Percentiles rank a stretch among this genome's conserved stretches.
phyloP scores from a whole-genome alignment of 2,888 invertebrate genomes.

The Drosophila parthenogenetica region DNA sequence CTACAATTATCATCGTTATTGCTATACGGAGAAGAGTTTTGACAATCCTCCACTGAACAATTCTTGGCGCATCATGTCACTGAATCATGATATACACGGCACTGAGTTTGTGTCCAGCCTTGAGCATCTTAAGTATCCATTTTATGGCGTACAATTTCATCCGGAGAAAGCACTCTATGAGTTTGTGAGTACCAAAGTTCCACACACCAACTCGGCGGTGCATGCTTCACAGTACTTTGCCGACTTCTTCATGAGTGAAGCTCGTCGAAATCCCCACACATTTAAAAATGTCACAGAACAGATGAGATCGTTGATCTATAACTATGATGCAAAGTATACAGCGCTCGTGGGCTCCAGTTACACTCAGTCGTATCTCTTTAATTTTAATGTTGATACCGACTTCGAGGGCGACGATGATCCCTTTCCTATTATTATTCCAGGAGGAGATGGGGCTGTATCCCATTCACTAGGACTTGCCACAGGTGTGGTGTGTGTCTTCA shows the following conservation, averaged over 20 bases:
- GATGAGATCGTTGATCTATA: constrained; percentile 89
- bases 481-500: not conserved
- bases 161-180: constrained; percentile 95
- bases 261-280: constrained; percentile 88
- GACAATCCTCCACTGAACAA: constrained; percentile 86
- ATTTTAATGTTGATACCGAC: constrained; percentile 24
- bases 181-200: constrained; percentile 88
- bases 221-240: constrained; percentile 91
- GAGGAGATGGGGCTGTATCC: not conserved
- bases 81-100: constrained; percentile 89
- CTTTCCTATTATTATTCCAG: not conserved
- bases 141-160: constrained; percentile 96
- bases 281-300: constrained; percentile 87
- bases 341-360: constrained; percentile 87
- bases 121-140: constrained; percentile 91
- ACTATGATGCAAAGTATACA: constrained; percentile 89
- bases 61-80: constrained; percentile 90
- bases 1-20: constrained; percentile 90
- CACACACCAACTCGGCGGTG: constrained; percentile 89
- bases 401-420: constrained; percentile 16
- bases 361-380: constrained; percentile 90
- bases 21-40: constrained; percentile 88
- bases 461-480: not conserved
- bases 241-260: constrained; percentile 92
- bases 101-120: constrained; percentile 91